Evolutionary conservation across 2,888 invertebrate genomes (phyloP), one percentile per base, ranked within the genome.

Genomic region (Heliothis peltigera): DNA sequence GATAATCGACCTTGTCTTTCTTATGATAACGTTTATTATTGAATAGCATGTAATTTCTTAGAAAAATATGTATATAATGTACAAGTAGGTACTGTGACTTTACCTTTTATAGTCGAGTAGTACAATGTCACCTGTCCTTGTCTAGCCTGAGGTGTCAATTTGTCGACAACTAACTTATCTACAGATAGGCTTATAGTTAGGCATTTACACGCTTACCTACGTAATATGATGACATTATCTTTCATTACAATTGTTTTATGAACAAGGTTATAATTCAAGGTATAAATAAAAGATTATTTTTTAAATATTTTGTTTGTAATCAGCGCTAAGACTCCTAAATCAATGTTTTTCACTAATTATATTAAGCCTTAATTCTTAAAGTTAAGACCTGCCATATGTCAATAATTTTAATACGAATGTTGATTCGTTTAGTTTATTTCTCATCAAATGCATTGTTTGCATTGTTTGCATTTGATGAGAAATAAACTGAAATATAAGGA

Each of bases 31-130:
- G 51, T 1, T 44, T 19, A 49, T 17, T 58, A 39, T 65, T 47
- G 5, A 42, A 10, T 46, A 43, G 4, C 18, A 1, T 3, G 1
- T 25, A n/a, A n/a, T 52, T 64, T 48, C 0, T 18, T 28, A 42
- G n/a, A 32, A 8, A 28, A 21, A 10, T 42, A 21, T 25, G 32
- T 56, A 59, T 18, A 64, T 66, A 59, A 39, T 43, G 19, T 66
- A 12, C 5, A 32, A 3, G 4, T 35, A n/a, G n/a, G n/a, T n/a
- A n/a, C n/a, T n/a, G n/a, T n/a, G n/a, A n/a, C 4, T 46, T 42
- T 46, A 32, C 15, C 22, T 8, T 0, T 39, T 58, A 48, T 72
- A 17, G 57, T 32, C 18, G 17, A 74, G 28, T 52, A 22, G 10
- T 10, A 39, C n/a, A 51, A 10, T 25, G 28, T 22, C 49, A 59